Percentiles rank a stretch among this genome's conserved stretches.
Evolutionary conservation across 2,797 vertebrate species (phyloP).

Genomic region (Platyrinchus mystaceus): DNA sequence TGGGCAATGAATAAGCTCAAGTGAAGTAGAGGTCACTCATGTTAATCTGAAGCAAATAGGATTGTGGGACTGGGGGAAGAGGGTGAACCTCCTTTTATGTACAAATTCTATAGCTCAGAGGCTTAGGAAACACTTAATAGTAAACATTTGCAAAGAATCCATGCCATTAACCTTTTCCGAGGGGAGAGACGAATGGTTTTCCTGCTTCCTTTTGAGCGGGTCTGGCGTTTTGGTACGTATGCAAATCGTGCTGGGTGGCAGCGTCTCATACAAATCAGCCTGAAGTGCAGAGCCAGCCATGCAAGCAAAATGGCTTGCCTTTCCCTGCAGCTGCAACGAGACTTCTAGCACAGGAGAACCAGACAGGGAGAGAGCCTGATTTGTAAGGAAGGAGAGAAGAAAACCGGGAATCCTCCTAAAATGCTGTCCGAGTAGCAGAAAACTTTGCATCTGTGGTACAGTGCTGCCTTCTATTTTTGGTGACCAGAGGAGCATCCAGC

Average conservation of each 20-base stretch:
- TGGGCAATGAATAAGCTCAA: conserved; percentile 27
- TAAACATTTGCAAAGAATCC: conserved; percentile 47
- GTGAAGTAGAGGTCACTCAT: conserved; percentile 40
- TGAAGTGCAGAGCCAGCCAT: conserved; percentile 24
- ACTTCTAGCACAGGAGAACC: background rate
- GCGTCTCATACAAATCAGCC: conserved; percentile 46
- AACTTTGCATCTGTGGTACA: accelerated
- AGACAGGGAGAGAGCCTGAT: background rate
- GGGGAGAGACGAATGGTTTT: conserved; percentile 5
- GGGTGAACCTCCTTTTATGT: conserved; percentile 26
- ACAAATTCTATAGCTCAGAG: conserved; percentile 45
- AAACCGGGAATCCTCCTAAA: background rate
- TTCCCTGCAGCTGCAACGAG: background rate
- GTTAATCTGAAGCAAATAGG: conserved; percentile 61
- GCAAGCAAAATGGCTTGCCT: conserved; percentile 15
- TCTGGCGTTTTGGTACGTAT: background rate
- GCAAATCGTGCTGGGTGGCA: conserved; percentile 31
- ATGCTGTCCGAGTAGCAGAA: background rate
- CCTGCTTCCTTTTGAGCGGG: conserved; percentile 27
- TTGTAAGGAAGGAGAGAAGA: background rate
- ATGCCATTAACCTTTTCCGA: background rate
- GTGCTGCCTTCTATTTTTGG: background rate
- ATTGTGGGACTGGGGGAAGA: conserved; percentile 24
- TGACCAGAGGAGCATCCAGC: background rate
- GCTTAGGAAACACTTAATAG: conserved; percentile 37